phyloP scores from a whole-genome alignment of 2,113 vertebrate species.

The Erythrolamprus reginae region DNA sequence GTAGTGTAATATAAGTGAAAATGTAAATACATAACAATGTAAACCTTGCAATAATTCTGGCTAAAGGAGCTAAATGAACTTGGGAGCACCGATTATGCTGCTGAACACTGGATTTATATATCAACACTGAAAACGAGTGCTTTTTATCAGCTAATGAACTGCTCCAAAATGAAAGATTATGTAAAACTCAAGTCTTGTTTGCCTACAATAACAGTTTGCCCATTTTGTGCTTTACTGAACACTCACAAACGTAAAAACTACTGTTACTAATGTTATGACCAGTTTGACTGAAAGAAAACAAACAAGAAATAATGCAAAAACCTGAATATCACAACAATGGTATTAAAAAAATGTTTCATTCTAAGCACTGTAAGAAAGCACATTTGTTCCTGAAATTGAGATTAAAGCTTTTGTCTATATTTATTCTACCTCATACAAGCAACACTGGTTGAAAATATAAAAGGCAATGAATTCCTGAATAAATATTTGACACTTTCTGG shows the following conservation, averaged over 20 bases:
- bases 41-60: neutral
- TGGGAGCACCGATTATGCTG: neutral
- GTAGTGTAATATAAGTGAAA: slow-evolving; percentile 17
- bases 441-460: neutral
- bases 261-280: neutral
- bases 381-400: neutral
- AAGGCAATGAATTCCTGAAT: neutral
- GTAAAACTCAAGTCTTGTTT: neutral
- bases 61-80: slow-evolving; percentile 22
- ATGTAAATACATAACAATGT: neutral
- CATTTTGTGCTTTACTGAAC: neutral
- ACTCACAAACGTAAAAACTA: neutral
- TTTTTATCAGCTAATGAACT: neutral
- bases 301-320: neutral
- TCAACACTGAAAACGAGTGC: neutral
- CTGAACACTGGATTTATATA: neutral
- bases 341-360: neutral
- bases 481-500: neutral
- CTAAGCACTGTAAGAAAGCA: neutral
- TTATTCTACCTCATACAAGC: neutral
- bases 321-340: neutral
- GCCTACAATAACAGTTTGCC: neutral
- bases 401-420: neutral
- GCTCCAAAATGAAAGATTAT: neutral
- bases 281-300: neutral